Percentiles rank a stretch among this genome's conserved stretches.
Conservation (phyloP, 2,888 invertebrate genomes). For the Tipula lateralis region DNA sequence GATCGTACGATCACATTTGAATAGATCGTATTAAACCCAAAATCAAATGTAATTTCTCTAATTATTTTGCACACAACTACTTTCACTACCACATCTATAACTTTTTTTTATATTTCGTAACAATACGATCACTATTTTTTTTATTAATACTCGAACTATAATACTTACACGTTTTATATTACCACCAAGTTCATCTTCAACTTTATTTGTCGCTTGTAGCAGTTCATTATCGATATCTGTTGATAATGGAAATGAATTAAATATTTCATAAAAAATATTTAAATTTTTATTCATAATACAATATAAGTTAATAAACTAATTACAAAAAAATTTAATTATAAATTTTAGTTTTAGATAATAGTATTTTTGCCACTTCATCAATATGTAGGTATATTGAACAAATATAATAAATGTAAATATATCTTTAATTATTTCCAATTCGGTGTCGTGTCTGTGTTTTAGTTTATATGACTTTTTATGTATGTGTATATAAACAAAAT, state of each 20-base stretch:
- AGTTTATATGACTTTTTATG: not conserved
- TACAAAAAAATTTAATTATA: not conserved
- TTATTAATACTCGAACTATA: no score
- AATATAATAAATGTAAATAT: not conserved
- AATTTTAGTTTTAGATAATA: slow-evolving; percentile 11
- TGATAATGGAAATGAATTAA: not conserved
- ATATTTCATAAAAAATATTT: not conserved
- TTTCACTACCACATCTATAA: not conserved
- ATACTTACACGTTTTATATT: slow-evolving; percentile 3
- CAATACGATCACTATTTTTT: not conserved
- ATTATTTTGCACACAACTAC: not conserved
- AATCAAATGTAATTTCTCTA: not conserved
- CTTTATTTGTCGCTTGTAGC: slow-evolving; percentile 5
- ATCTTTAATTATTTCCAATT: slow-evolving; percentile 19
- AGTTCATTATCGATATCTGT: slow-evolving; percentile 24
- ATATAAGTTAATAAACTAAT: not conserved
- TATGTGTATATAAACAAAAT: not conserved
- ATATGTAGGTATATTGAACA: not conserved
- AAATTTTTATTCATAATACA: not conserved
- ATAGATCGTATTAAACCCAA: no score
- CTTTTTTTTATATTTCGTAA: not conserved
- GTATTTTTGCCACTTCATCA: slow-evolving; percentile 19
- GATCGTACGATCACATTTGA: not conserved
- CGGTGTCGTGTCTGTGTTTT: not conserved
- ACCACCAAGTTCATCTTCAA: slow-evolving; percentile 4